A percentile compares a stretch with the other conserved stretches of the same genome.
Evolutionary conservation across 2,888 invertebrate genomes (phyloP).

Genomic region (Drosophila gaucha): DNA sequence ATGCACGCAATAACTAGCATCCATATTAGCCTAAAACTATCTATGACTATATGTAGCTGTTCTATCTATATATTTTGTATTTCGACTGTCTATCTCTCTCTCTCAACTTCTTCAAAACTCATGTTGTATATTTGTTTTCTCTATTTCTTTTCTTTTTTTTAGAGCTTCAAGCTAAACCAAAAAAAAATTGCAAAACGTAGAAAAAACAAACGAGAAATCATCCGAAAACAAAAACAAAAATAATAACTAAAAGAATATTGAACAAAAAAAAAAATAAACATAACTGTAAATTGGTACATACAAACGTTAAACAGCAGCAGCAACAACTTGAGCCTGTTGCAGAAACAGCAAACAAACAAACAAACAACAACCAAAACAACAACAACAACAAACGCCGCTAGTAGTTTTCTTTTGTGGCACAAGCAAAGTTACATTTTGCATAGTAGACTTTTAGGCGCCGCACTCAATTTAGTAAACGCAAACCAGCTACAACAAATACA

Average conservation of each 20-base stretch:
- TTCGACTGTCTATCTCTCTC: conserved; percentile 18
- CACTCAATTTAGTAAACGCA: conserved; percentile 60
- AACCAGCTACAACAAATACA: conserved; percentile 33
- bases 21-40: neutral
- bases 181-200: conserved; percentile 50
- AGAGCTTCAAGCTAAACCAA: conserved; percentile 74
- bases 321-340: conserved; percentile 51
- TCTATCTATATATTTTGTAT: conserved; percentile 11
- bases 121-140: conserved; percentile 79
- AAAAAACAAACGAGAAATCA: conserved; percentile 34
- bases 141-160: conserved; percentile 66
- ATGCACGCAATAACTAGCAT: conserved; percentile 25
- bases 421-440: conserved; percentile 68
- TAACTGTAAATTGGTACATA: conserved; percentile 76
- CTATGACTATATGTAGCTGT: conserved; percentile 9
- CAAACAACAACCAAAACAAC: conserved; percentile 22
- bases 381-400: conserved; percentile 50
- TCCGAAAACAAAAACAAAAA: conserved; percentile 16
- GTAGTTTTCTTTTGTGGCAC: conserved; percentile 70
- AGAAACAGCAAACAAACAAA: conserved; percentile 43
- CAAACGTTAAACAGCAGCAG: too few relatives aligned
- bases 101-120: conserved; percentile 63
- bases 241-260: conserved; percentile 36
- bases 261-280: conserved; percentile 42
- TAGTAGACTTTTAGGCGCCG: conserved; percentile 73